Evolutionary conservation across 1,140 invertebrate genomes (phyloP).

Genomic region (Drosophila tropicalis): DNA sequence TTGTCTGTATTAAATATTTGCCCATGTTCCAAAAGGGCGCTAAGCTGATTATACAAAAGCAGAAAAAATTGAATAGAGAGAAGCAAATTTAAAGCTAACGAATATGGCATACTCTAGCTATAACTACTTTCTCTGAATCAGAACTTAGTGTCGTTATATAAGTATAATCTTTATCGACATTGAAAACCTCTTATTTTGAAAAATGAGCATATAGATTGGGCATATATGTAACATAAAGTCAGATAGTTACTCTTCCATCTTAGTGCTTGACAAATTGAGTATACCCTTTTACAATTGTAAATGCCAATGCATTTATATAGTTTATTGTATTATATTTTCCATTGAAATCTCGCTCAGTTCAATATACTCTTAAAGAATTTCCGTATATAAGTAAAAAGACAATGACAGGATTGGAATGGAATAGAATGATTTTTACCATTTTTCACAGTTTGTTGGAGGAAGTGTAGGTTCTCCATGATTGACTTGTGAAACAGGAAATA

Average conservation of each 20-base stretch:
- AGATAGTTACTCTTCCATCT: no score
- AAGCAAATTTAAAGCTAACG: no score
- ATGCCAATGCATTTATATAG: not conserved
- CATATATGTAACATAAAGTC: no score
- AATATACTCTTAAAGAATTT: not conserved
- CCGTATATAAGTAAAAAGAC: not conserved
- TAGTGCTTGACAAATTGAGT: not conserved
- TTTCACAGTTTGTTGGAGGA: no score
- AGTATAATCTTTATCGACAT: no score
- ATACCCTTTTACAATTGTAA: not conserved
- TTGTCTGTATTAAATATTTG: conserved; percentile 2
- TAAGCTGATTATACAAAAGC: conserved; percentile 14
- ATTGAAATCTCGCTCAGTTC: not conserved
- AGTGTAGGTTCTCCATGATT: no score
- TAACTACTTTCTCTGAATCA: no score
- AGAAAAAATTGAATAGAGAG: not conserved
- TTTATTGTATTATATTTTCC: not conserved
- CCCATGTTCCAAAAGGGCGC: not conserved
- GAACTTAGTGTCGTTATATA: no score
- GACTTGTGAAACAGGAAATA: no score
- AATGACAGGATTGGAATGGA: not conserved
- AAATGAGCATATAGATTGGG: no score
- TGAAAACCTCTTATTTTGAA: no score
- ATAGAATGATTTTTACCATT: not conserved
- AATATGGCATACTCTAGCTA: no score